Conservation (phyloP, 2,797 vertebrate species). For the Darevskia nairensis region DNA sequence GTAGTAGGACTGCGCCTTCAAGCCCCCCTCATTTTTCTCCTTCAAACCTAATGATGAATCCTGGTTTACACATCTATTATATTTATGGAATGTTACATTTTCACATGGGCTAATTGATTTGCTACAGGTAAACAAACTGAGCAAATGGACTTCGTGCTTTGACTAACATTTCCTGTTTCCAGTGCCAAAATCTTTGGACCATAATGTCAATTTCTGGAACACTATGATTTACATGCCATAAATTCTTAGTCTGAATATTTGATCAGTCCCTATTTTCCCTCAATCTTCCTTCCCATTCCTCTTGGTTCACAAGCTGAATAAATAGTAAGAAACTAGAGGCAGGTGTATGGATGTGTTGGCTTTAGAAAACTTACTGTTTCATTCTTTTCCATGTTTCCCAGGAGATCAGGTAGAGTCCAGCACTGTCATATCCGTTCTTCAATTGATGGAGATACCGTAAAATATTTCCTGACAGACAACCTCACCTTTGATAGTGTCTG, state of each 20-base stretch:
- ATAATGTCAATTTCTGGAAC: background rate
- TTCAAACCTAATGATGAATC: too few relatives aligned
- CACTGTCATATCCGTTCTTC: slow-evolving; percentile 92
- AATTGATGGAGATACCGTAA: slow-evolving; percentile 78
- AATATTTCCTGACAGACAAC: slow-evolving; percentile 92
- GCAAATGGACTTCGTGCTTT: background rate
- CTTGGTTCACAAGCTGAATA: background rate
- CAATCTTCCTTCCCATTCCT: background rate
- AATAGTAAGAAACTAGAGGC: background rate
- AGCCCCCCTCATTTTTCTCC: too few relatives aligned
- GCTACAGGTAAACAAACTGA: background rate
- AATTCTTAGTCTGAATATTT: background rate
- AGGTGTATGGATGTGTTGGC: background rate
- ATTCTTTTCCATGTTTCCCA: slow-evolving; percentile 56
- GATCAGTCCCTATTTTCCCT: background rate
- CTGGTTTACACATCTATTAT: too few relatives aligned
- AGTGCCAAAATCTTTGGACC: background rate
- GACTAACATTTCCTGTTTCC: background rate
- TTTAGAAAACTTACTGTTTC: background rate
- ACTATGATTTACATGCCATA: background rate
- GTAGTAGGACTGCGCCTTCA: too few relatives aligned
- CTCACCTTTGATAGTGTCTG: slow-evolving; percentile 89
- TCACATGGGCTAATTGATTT: background rate
- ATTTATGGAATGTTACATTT: background rate
- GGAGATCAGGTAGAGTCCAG: slow-evolving; percentile 91